Evolutionary conservation across 92 coral and sea anemone species (phyloP), one percentile per base, ranked within the genome.

Genomic region (Virgularia gustaviana): DNA sequence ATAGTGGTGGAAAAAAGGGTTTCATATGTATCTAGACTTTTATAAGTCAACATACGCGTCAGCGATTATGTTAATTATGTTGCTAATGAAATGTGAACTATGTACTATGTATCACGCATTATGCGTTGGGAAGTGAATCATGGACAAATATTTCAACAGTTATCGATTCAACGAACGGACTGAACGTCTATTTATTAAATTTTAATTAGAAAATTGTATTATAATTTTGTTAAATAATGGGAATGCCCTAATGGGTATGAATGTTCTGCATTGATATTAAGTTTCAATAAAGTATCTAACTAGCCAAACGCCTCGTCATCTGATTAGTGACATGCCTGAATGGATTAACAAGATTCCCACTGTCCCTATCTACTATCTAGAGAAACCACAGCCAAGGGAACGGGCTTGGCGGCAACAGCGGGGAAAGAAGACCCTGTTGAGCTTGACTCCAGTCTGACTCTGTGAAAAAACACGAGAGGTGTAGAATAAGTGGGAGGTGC

Each of bases 391-490:
- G 81, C 81, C 57, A 63, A 63, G 83, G 83, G 83, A 78, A 79
- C 73, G 79, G 73, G 71, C 59, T 79, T 79, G 64, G 85, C 60
- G 16, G 18, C 43, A 72, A 61, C 78, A 78, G 83, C 62, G 83
- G 83, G 83, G 78, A 78, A 78, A 53, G 78, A 78, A 78, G 83
- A 78, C 77, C 83, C 83, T 78, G 83, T 78, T 78, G 77, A 78
- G 83, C 77, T 71, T 73, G 79, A 73, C 79, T 73, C 79, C 59
- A 73, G 79, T 73, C 74, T 36, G 66, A 66, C 73, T 66, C 34
- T 42, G 72, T 65, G 72, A 44, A 66, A 66, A 66, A 52, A 52
- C 27, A 52, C 29, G 29, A 11, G 58, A 60, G 67, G 45, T 60
- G 67, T 60, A 60, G 67, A 60, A 60, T 60, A 60, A 60, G 41